Conservation (phyloP, 2,113 vertebrate species). For the Lasiurus borealis region DNA sequence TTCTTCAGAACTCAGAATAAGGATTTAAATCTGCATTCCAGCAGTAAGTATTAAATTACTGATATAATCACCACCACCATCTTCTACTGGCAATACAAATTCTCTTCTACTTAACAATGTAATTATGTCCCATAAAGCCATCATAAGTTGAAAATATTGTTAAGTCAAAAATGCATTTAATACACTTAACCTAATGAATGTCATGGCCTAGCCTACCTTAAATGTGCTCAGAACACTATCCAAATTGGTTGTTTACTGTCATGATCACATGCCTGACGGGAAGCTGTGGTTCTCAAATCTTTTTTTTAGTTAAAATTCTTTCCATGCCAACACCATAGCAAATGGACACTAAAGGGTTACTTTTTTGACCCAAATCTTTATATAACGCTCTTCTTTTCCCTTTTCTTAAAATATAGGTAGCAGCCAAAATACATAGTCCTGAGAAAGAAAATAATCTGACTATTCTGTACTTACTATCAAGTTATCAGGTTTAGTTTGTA, state of each 20-base stretch:
- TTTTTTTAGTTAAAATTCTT: background rate
- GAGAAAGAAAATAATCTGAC: background rate
- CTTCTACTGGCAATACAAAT: background rate
- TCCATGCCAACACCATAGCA: background rate
- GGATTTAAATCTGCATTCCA: background rate
- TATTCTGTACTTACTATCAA: background rate
- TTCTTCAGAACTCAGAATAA: slow-evolving; percentile 1
- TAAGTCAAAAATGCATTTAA: no score
- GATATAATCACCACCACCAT: background rate
- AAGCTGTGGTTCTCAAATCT: background rate
- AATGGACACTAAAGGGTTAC: background rate
- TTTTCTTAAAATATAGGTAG: background rate
- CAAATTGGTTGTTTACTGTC: background rate
- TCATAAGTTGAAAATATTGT: no score
- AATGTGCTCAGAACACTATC: background rate
- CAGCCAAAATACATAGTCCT: background rate
- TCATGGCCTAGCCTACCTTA: no score
- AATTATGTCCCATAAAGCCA: background rate
- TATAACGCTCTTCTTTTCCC: background rate
- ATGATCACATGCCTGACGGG: background rate
- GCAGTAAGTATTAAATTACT: background rate
- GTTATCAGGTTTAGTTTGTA: background rate
- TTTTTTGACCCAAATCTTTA: background rate
- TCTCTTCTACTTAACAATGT: background rate
- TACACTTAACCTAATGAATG: no score